Base-by-base conservation (phyloP, 2,888 invertebrate species). In the Melieria omissa region DNA sequence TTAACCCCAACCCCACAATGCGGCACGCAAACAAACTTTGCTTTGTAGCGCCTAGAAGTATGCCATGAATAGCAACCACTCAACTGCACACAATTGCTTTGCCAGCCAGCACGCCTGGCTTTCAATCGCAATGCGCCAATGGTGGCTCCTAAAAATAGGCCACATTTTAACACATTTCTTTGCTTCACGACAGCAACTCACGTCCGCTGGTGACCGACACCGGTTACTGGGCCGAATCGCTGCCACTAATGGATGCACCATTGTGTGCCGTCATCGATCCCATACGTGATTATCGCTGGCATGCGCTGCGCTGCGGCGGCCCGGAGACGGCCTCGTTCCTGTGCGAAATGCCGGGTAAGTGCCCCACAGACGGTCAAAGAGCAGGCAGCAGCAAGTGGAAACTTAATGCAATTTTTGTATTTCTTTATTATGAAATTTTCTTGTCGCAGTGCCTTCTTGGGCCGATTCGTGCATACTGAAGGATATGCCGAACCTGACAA, bases 291-390 rank as follows among this genome's bases (percentile, higher is more conserved):
- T 93, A 92, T 86, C 90, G 93, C 75, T 94, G 93, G 94, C 92
- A 92, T 81, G 91, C 93, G 0, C 88, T 92, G 63, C 89, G 91
- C 10, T 94, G 94, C 80, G 93, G 93, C 9, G 93, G 93, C 42
- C 93, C 93, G 0, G 92, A 92, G 75, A 91, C 92, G 0, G 93
- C 93, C 0, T 92, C 93, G 7, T 94, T 94, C 84, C 91, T 94
- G 75, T 94, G 94, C 83, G 93, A 94, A 89, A 88, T 93, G 82
- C 92, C 93, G 80, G 93, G 93, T 93, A 88, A 85, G 83, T 76
- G 70, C 6, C 47, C 12, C 63, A 47, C n/a, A 49, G 41, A n/a
- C 42, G 52, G 9, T 54, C 14, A 49, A n/a, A 7, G 16, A 46
- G 14, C n/a, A 46, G 16, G 16, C 44, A 62, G 4, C 9, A 10